Conservation (phyloP, 2,113 vertebrate species). For the Muscicapa adusta region DNA sequence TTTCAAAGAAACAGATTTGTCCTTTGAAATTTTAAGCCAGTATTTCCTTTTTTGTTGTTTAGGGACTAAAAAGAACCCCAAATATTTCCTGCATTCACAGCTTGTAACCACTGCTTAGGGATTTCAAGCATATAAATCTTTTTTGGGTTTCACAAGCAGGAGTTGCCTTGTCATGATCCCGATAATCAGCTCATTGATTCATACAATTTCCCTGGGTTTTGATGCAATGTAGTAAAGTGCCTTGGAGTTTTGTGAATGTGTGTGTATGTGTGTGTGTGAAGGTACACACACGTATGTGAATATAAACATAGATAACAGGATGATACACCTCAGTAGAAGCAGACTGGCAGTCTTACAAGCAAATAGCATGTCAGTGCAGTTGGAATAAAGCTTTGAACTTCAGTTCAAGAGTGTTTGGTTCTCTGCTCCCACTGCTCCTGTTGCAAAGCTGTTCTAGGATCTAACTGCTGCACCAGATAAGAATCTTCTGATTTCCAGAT, state of each 20-base stretch:
- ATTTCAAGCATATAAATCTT: neutral
- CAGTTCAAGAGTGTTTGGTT: neutral
- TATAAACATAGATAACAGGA: neutral
- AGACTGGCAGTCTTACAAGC: neutral
- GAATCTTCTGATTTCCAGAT: slow-evolving; percentile 22
- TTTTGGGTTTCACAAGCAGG: neutral
- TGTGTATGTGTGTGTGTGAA: neutral
- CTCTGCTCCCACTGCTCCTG: neutral
- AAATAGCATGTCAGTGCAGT: neutral
- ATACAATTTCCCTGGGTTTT: neutral
- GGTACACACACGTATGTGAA: neutral
- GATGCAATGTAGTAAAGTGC: neutral
- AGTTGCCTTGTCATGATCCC: neutral
- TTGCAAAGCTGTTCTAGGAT: neutral
- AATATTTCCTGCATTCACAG: slow-evolving; percentile 32
- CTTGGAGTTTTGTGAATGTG: neutral
- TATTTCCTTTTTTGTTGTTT: neutral
- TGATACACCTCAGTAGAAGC: neutral
- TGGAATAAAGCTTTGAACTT: neutral
- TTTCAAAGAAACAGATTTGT: neutral
- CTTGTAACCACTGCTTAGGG: neutral
- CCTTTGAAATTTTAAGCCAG: neutral
- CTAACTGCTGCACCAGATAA: neutral
- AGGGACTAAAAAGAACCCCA: neutral
- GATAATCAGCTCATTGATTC: neutral